Base-by-base conservation (phyloP, 2,888 invertebrate genomes). In the Frankliniella intonsa region DNA sequence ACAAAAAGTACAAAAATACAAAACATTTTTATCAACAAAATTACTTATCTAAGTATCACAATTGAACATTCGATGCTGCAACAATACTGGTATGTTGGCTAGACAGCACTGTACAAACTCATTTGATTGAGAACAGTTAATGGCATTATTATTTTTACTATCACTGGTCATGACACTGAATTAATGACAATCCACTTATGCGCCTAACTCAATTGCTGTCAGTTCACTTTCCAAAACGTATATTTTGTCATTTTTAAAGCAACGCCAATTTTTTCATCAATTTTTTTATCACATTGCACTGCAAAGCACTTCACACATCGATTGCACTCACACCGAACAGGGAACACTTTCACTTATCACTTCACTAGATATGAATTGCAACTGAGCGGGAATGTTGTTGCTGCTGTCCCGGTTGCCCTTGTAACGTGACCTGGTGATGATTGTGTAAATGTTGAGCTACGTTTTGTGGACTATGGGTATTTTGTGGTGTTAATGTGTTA, bases 251-350 rank as follows among this genome's bases (percentile, higher is more conserved):
- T 62, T 62, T 14, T 62, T 12, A 62, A n/a, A 25, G 25, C 38
- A 38, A 38, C 2, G 5, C 38, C 25, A 76, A 22, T 11, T 12
- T 25, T 76, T 9, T 62, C 62, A 17, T 17, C 62, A 62, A 17
- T 62, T 17, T 62, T 62, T 25, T 25, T 76, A 76, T 76, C 69
- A 76, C 69, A 76, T 76, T 76, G n/a, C 69, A 76, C 69, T 76
- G 22, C 25, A 22, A 8, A 12, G 25, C 69, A 76, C 69, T 62
- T 62, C n/a, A 76, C 55, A 19, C 12, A 76, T 76, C 69, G 22
- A 76, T 76, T 38, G 69, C 22, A 76, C 22, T 22, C 22, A 25
- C 69, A 76, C 69, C 69, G 69, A 76, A 76, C 69, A 25, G 69
- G 69, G 69, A 76, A 76, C 69, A 76, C 69, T 22, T 22, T 76